Evolutionary conservation across 1,140 invertebrate genomes (phyloP).

Genomic region (Belonocnema kinseyi): DNA sequence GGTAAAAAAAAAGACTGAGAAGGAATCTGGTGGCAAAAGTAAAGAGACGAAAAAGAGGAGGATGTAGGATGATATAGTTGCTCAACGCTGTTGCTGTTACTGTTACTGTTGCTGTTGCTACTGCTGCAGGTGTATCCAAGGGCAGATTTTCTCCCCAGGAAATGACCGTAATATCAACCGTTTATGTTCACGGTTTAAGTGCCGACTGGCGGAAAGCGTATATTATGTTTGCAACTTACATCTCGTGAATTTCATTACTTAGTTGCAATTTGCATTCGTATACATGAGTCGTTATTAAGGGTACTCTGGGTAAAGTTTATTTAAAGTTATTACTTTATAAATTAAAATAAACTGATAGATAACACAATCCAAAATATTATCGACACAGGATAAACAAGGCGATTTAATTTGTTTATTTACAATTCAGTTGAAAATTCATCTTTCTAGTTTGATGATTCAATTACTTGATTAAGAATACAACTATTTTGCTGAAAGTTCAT

Average conservation of each 20-base stretch:
- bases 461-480: no score
- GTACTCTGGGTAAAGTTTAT: conserved; percentile 39
- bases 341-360: no score
- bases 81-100: background rate
- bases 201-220: conserved; percentile 48
- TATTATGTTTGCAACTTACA: conserved; percentile 7
- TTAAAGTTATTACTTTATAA: no score
- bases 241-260: background rate
- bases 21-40: conserved; percentile 18
- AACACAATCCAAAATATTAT: no score
- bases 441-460: no score
- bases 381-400: no score
- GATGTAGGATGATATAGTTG: background rate
- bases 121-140: conserved; percentile 15
- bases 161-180: conserved; percentile 14
- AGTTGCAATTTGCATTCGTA: background rate
- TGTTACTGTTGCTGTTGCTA: background rate
- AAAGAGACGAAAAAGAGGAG: background rate
- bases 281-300: conserved; percentile 30
- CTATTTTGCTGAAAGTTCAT: no score
- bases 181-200: conserved; percentile 23
- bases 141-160: conserved; percentile 6
- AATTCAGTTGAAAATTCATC: no score
- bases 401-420: no score
- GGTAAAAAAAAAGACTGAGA: conserved; percentile 7